These are phyloP conservation scores for Spheniscus mendiculus DNA, from an alignment of 2,113 vertebrate genomes.

Conservation along the genomic window DNA sequence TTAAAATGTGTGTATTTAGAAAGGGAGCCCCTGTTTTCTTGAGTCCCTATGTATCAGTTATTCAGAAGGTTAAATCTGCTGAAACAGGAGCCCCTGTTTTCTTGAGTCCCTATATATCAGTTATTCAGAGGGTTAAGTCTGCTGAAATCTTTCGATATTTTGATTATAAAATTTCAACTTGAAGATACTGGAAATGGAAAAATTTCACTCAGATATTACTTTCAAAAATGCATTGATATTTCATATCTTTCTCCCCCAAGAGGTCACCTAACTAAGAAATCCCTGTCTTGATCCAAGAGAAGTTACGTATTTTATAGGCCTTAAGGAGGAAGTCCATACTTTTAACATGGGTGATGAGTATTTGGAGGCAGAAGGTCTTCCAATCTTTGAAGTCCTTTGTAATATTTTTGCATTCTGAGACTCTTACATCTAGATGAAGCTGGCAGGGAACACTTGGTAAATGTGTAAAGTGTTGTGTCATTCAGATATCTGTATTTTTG, in stretches of 20 bases:
- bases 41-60: not conserved
- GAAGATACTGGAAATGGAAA: not conserved
- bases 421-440: not conserved
- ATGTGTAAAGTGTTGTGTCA: not conserved
- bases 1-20: constrained; percentile 1
- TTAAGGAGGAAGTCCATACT: not conserved
- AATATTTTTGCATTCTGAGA: not conserved
- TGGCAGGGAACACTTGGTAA: not conserved
- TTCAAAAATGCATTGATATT: not conserved
- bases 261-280: not conserved
- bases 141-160: not conserved
- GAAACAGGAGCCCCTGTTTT: not conserved
- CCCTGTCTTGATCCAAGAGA: not conserved
- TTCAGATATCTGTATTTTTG: not conserved
- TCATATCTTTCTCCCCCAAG: not conserved
- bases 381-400: not conserved
- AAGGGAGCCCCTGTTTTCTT: not conserved
- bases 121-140: constrained; percentile 9
- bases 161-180: not conserved
- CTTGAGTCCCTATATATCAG: not conserved
- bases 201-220: not conserved
- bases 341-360: not conserved
- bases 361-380: not conserved
- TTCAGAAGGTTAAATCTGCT: not conserved
- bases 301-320: not conserved